Conservation (phyloP, 2,888 invertebrate genomes). For the Homarus gammarus region DNA sequence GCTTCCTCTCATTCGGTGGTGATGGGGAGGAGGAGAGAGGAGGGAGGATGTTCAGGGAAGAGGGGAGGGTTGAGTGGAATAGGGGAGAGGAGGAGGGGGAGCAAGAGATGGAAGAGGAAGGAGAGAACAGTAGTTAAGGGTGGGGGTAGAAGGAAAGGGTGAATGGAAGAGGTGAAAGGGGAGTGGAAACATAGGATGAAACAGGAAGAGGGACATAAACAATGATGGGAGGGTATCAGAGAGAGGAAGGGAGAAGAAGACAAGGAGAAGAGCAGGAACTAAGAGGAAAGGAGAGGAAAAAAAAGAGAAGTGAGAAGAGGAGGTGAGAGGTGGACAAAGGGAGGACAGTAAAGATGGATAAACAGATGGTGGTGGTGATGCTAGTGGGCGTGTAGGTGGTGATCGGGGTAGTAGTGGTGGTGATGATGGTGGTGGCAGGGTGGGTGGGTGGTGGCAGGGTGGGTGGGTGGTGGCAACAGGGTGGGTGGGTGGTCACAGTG, state of each 20-base stretch:
- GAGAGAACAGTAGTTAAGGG: too few species aligned
- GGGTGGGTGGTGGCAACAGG: constrained; percentile 17
- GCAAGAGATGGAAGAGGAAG: background rate
- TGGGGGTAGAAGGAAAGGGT: background rate
- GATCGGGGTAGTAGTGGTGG: background rate
- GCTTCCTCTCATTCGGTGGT: background rate
- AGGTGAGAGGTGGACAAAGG: background rate
- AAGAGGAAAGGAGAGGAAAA: background rate
- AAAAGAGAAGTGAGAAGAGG: background rate
- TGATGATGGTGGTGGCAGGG: constrained; percentile 35
- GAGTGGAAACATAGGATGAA: too few species aligned
- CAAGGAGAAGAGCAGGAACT: background rate
- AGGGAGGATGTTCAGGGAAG: constrained; percentile 8
- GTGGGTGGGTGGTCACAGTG: constrained; percentile 63
- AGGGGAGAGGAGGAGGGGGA: background rate
- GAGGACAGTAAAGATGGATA: background rate
- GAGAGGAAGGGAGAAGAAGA: background rate
- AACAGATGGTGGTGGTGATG: background rate
- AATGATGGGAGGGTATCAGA: background rate
- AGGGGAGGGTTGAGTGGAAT: background rate
- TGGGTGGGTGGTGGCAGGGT: constrained; percentile 23
- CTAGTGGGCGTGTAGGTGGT: background rate
- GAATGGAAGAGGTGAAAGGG: background rate
- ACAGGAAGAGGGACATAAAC: background rate
- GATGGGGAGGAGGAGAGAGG: constrained; percentile 1